phyloP scores from a whole-genome alignment of 2,888 invertebrate species.

The Cyrtodaria siliqua region DNA sequence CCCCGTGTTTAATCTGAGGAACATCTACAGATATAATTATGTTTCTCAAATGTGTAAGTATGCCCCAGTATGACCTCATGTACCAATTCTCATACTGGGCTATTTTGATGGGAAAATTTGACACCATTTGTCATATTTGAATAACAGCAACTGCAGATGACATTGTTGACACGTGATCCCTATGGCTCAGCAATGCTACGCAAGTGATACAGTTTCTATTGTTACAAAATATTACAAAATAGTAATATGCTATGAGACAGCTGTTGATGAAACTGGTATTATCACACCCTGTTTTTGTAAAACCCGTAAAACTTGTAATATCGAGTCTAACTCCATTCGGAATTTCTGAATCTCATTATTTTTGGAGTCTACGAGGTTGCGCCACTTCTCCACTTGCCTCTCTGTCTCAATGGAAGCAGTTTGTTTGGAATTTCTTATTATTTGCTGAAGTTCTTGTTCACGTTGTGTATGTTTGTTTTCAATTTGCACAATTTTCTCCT shows the following conservation, averaged over 20 bases:
- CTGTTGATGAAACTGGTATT: conserved; percentile 73
- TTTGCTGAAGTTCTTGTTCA: conserved; percentile 81
- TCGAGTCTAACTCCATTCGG: conserved; percentile 84
- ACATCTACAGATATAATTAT: too few species aligned
- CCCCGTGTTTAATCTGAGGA: too few species aligned
- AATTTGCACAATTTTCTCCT: conserved; percentile 82
- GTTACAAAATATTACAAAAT: too few species aligned
- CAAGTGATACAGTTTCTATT: too few species aligned
- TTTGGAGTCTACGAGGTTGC: conserved; percentile 80
- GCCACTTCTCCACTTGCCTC: conserved; percentile 81
- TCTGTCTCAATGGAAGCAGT: conserved; percentile 74
- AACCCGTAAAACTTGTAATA: conserved; percentile 82
- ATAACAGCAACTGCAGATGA: too few species aligned
- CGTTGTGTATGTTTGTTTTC: conserved; percentile 79
- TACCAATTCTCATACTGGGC: too few species aligned
- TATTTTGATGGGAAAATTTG: too few species aligned
- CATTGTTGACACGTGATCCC: too few species aligned
- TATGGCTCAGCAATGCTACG: too few species aligned
- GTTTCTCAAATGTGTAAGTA: too few species aligned
- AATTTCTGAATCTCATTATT: conserved; percentile 84
- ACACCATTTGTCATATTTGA: too few species aligned
- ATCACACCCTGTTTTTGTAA: conserved; percentile 84
- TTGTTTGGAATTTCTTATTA: conserved; percentile 76
- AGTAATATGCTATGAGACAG: conserved; percentile 47
- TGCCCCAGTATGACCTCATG: too few species aligned